These are phyloP conservation scores for Xenus cinereus DNA, from an alignment of 2,113 vertebrate genomes.

Conservation along the genomic window DNA sequence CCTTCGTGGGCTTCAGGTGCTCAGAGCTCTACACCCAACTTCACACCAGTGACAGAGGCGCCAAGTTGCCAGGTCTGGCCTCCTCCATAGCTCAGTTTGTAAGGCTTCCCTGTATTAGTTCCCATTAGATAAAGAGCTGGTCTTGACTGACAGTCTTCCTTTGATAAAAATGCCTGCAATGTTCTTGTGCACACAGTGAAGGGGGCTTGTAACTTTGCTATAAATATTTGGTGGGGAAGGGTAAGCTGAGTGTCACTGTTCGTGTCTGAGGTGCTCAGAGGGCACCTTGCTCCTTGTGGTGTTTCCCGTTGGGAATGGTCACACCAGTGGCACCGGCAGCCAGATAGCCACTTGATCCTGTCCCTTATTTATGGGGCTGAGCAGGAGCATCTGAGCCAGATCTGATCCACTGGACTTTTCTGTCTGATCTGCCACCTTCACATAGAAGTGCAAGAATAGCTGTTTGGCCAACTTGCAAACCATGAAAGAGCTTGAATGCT, in stretches of 20 bases:
- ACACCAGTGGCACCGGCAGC: neutral
- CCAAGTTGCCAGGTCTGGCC: neutral
- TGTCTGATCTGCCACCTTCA: neutral
- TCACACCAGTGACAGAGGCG: neutral
- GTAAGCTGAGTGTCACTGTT: neutral
- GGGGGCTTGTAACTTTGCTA: neutral
- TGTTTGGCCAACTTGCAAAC: neutral
- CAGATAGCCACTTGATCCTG: neutral
- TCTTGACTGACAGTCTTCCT: neutral
- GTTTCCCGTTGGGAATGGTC: neutral
- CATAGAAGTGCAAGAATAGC: neutral
- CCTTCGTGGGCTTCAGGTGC: neutral
- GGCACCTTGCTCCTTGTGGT: neutral
- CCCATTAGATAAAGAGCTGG: neutral
- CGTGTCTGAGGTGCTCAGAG: neutral
- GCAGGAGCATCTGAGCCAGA: neutral
- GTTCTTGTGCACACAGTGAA: neutral
- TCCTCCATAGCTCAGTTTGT: neutral
- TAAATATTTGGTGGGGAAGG: neutral
- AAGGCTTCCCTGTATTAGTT: neutral
- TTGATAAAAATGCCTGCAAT: neutral
- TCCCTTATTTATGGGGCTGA: neutral
- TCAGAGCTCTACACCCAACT: neutral
- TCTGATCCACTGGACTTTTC: neutral
- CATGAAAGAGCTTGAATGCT: neutral